These are phyloP conservation scores for Rhadina sibilatrix DNA, from an alignment of 2,113 vertebrate genomes.

Conservation along the genomic window DNA sequence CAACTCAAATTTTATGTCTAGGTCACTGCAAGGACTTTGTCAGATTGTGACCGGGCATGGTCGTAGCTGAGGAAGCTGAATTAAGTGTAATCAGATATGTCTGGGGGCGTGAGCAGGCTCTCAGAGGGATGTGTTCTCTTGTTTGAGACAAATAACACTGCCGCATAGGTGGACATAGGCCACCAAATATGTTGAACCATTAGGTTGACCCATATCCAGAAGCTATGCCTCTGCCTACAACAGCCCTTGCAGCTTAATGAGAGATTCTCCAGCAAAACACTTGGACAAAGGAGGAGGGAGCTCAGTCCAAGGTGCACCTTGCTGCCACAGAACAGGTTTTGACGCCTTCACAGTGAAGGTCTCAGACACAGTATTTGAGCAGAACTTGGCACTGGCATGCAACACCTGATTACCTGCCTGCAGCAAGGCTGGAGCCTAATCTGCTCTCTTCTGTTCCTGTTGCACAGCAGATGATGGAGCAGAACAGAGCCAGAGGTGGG, in stretches of 20 bases:
- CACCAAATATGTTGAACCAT: neutral
- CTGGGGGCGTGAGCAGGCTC: neutral
- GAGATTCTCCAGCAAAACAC: neutral
- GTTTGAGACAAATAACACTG: neutral
- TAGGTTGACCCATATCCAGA: neutral
- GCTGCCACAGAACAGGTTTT: accelerated
- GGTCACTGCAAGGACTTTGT: conserved; percentile 23
- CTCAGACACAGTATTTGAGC: neutral
- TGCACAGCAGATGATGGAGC: neutral
- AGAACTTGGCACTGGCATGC: neutral
- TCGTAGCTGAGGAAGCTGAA: neutral
- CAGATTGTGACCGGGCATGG: neutral
- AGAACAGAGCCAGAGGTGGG: neutral
- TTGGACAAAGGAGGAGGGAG: neutral
- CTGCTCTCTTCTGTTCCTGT: neutral
- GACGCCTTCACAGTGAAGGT: neutral
- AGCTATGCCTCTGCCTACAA: neutral
- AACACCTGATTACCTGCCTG: neutral
- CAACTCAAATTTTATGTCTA: conserved; percentile 24
- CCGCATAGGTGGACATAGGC: neutral
- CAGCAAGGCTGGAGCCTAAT: neutral
- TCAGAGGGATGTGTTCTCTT: neutral
- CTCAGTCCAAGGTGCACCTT: neutral
- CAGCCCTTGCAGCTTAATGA: neutral
- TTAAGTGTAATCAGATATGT: neutral